A percentile compares a stretch with the other conserved stretches of the same genome.
phyloP scores from a whole-genome alignment of 2,113 vertebrate genomes.

The Vidua chalybeata region DNA sequence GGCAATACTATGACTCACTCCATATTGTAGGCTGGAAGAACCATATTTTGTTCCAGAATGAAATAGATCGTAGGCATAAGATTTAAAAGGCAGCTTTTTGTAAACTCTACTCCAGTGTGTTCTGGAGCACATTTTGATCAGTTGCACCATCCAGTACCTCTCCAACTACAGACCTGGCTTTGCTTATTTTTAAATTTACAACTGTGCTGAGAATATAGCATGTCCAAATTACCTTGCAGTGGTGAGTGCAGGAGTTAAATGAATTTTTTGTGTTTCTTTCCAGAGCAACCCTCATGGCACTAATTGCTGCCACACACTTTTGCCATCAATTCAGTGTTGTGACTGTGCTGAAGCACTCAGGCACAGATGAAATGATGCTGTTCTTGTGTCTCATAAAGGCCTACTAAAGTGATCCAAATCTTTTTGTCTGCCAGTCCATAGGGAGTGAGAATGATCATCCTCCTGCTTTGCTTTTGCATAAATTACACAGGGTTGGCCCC shows the following conservation, averaged over 20 bases:
- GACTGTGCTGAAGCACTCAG: not conserved
- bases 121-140: not conserved
- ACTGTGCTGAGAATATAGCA: not conserved
- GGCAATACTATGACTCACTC: slow-evolving; percentile 32
- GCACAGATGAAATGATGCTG: not conserved
- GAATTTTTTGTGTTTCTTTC: slow-evolving; percentile 9
- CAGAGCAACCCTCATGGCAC: not conserved
- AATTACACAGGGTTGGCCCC: not conserved
- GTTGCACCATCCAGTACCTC: not conserved
- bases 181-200: slow-evolving; percentile 25
- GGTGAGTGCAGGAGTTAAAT: not conserved
- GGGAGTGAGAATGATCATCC: not conserved
- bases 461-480: not conserved
- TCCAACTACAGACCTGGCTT: not conserved
- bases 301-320: slow-evolving; percentile 16
- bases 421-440: not conserved
- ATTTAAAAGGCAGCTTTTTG: slow-evolving; percentile 25
- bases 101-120: not conserved
- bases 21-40: slow-evolving; percentile 1
- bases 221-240: slow-evolving; percentile 34
- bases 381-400: not conserved
- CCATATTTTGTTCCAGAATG: slow-evolving; percentile 31
- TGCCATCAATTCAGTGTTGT: not conserved
- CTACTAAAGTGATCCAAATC: not conserved
- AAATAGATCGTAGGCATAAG: slow-evolving; percentile 2